A percentile compares a stretch with the other conserved stretches of the same genome.
These are phyloP conservation scores for Thymallus thymallus DNA, from an alignment of 2,113 vertebrate genomes.

Conservation along the genomic window DNA sequence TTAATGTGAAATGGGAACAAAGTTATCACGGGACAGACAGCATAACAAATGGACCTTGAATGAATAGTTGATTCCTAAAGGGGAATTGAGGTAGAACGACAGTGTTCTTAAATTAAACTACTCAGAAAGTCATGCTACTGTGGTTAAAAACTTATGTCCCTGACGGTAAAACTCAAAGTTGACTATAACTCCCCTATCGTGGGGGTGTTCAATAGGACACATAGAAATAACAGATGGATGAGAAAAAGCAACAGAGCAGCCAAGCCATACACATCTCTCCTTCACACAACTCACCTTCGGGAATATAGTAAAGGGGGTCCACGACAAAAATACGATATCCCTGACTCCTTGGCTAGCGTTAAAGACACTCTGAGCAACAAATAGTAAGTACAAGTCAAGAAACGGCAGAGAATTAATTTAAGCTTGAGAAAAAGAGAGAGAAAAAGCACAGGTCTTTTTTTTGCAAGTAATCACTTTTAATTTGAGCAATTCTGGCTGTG, in stretches of 20 bases:
- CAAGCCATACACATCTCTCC: constrained; percentile 73
- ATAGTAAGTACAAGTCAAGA: constrained; percentile 87
- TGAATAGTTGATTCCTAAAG: not conserved
- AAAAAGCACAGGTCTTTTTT: constrained; percentile 61
- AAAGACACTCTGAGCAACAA: constrained; percentile 96
- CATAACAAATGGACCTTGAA: not conserved
- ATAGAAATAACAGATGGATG: constrained; percentile 47
- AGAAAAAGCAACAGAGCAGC: constrained; percentile 52
- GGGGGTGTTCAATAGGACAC: constrained; percentile 41
- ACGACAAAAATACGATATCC: constrained; percentile 93
- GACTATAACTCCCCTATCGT: not conserved
- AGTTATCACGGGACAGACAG: not conserved
- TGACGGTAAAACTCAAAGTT: constrained; percentile 23
- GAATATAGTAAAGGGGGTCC: constrained; percentile 92
- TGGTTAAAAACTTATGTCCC: constrained; percentile 22
- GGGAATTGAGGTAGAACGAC: not conserved
- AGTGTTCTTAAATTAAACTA: not conserved
- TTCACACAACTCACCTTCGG: constrained; percentile 89
- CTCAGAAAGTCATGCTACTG: constrained; percentile 63
- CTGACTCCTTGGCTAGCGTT: constrained; percentile 98
- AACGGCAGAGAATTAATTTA: constrained; percentile 71
- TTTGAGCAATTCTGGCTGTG: constrained; percentile 23
- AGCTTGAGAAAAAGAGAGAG: constrained; percentile 26
- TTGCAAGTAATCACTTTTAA: constrained; percentile 59
- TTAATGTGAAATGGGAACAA: not conserved